Percentiles rank a stretch among this genome's conserved stretches.
Conservation (phyloP, 1,140 invertebrate species). For the Drosophila ambigua region DNA sequence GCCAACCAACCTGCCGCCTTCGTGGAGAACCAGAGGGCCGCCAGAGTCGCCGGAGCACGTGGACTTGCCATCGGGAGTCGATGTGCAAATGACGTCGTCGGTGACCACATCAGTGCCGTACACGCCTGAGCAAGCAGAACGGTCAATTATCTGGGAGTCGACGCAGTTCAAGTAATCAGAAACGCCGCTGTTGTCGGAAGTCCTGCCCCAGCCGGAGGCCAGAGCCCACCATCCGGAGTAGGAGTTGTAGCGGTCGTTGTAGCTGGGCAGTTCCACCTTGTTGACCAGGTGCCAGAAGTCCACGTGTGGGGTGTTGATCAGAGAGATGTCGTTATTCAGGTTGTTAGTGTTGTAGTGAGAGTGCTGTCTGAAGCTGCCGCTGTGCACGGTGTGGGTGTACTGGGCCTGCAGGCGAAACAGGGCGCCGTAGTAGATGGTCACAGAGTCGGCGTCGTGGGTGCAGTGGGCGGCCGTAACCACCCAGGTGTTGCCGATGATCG, state of each 20-base stretch:
- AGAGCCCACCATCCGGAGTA: slow-evolving; percentile 22
- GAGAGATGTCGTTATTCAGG: slow-evolving; percentile 35
- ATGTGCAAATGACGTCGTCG: slow-evolving; percentile 51
- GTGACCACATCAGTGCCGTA: slow-evolving; percentile 26
- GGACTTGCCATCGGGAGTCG: slow-evolving; percentile 38
- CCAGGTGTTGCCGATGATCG: slow-evolving; percentile 85
- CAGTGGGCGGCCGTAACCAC: slow-evolving; percentile 83
- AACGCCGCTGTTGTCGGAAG: slow-evolving; percentile 15
- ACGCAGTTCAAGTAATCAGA: slow-evolving; percentile 49
- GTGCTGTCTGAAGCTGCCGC: slow-evolving; percentile 23
- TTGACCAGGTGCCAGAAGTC: slow-evolving; percentile 26
- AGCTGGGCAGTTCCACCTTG: slow-evolving; percentile 37
- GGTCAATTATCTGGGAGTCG: slow-evolving; percentile 42
- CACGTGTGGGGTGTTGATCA: slow-evolving; percentile 23
- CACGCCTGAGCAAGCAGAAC: slow-evolving; percentile 48
- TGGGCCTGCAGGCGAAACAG: slow-evolving; percentile 19
- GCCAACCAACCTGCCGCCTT: slow-evolving; percentile 83
- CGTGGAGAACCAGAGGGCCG: slow-evolving; percentile 84
- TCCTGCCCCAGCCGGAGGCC: slow-evolving; percentile 36
- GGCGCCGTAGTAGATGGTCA: slow-evolving; percentile 35
- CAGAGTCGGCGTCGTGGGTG: slow-evolving; percentile 20
- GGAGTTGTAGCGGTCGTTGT: slow-evolving; percentile 6
- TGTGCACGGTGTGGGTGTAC: slow-evolving; percentile 21
- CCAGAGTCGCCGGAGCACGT: slow-evolving; percentile 85
- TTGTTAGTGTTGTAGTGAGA: slow-evolving; percentile 13